Conservation (phyloP, 1,140 invertebrate species). For the Aethina tumida region DNA sequence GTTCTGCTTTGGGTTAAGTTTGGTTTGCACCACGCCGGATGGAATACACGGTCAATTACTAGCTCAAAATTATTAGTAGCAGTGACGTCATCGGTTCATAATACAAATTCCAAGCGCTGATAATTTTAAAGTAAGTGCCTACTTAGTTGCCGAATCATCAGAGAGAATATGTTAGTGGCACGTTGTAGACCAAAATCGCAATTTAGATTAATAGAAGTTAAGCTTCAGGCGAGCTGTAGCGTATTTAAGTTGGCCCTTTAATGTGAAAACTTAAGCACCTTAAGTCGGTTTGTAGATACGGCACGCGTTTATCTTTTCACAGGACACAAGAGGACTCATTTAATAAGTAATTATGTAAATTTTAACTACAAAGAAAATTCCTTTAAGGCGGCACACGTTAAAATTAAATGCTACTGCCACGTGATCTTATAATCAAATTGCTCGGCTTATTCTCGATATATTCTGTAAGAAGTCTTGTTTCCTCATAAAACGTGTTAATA, state of each 20-base stretch:
- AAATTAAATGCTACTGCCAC: constrained; percentile 12
- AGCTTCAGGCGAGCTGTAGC: constrained; percentile 3
- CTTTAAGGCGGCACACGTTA: constrained; percentile 12
- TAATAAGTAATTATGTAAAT: constrained; percentile 20
- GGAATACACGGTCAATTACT: no score
- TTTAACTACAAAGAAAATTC: constrained; percentile 15
- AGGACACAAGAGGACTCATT: constrained; percentile 12
- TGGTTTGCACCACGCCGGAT: no score
- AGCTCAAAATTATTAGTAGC: no score
- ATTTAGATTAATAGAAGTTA: constrained; percentile 13
- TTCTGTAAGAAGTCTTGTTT: no score
- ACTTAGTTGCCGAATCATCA: constrained; percentile 1
- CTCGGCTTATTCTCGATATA: no score
- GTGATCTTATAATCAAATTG: constrained; percentile 13
- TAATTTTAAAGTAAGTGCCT: constrained; percentile 1
- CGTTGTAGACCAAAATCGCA: constrained; percentile 3
- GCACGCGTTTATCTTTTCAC: constrained; percentile 11
- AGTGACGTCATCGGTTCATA: no score
- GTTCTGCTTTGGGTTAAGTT: no score
- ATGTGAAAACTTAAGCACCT: constrained; percentile 12
- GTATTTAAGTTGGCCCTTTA: constrained; percentile 10
- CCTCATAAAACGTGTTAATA: no score
- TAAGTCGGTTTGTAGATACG: constrained; percentile 13
- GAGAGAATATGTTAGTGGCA: constrained; percentile 10
- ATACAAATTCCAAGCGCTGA: no score